Evolutionary conservation across 2,888 invertebrate genomes (phyloP).

Genomic region (Hecatera dysodea): DNA sequence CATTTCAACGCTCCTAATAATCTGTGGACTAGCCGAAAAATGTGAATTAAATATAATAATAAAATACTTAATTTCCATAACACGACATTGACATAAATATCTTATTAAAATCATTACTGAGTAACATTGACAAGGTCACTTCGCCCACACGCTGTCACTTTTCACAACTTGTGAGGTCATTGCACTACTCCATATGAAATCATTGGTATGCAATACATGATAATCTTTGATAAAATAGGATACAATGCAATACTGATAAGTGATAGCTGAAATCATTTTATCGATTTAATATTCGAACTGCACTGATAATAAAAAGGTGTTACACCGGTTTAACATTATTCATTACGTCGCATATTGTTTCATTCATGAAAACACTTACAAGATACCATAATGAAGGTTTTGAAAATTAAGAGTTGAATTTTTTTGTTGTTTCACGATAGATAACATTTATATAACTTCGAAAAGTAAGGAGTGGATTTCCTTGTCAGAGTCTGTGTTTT

Average conservation of each 20-base stretch:
- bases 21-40: not conserved
- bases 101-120: conserved; percentile 26
- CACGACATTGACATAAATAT: conserved; percentile 50
- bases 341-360: not conserved
- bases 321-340: not conserved
- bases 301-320: conserved; percentile 23
- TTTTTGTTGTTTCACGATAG: no score
- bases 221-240: conserved; percentile 26
- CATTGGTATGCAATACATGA: conserved; percentile 39
- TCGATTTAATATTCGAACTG: not conserved
- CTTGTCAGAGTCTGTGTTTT: not conserved
- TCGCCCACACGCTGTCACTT: conserved; percentile 24
- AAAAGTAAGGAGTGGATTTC: not conserved
- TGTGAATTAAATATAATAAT: not conserved
- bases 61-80: conserved; percentile 24
- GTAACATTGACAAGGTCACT: conserved; percentile 39
- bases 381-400: not conserved
- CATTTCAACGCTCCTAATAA: not conserved
- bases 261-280: conserved; percentile 33
- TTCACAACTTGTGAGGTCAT: conserved; percentile 32
- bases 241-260: conserved; percentile 34
- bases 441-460: not conserved
- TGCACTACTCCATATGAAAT: conserved; percentile 40
- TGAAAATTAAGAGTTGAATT: no score
- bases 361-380: conserved; percentile 9